phyloP scores from a whole-genome alignment of 2,113 vertebrate species.

The Pollimyrus isidori region DNA sequence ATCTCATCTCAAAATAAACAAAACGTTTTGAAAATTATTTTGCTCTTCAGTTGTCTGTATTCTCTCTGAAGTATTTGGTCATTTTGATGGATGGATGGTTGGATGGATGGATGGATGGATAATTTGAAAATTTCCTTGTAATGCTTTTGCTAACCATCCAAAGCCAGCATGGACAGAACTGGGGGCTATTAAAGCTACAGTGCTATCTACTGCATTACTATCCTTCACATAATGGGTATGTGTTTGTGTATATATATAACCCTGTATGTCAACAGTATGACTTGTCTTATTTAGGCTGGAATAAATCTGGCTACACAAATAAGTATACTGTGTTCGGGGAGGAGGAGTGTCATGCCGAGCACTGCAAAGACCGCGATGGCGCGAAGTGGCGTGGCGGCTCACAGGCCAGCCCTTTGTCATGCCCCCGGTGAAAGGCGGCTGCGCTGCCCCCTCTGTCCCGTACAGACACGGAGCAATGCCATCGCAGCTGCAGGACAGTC shows the following conservation, averaged over 20 bases:
- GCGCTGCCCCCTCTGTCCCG: too few species aligned
- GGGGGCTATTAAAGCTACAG: not conserved
- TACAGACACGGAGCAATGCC: not conserved
- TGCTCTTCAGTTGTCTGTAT: not conserved
- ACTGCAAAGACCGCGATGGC: not conserved
- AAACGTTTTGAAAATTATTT: not conserved
- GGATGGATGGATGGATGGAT: not conserved
- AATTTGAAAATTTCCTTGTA: not conserved
- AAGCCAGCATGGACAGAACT: not conserved
- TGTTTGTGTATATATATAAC: not conserved
- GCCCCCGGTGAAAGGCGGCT: not conserved
- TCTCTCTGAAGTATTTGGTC: not conserved
- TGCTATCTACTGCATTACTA: not conserved
- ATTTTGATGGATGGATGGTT: not conserved
- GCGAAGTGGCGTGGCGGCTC: not conserved
- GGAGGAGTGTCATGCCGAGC: conserved; percentile 5
- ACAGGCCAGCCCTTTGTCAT: not conserved
- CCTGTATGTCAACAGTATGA: not conserved
- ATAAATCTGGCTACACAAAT: not conserved
- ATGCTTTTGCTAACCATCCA: not conserved
- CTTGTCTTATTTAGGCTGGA: not conserved
- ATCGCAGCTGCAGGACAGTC: not conserved
- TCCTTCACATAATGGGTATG: not conserved
- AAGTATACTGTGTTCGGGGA: not conserved
- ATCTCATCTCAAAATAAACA: not conserved